Base-by-base conservation (phyloP, 2,113 vertebrate genomes). In the Crotalus viridis region DNA sequence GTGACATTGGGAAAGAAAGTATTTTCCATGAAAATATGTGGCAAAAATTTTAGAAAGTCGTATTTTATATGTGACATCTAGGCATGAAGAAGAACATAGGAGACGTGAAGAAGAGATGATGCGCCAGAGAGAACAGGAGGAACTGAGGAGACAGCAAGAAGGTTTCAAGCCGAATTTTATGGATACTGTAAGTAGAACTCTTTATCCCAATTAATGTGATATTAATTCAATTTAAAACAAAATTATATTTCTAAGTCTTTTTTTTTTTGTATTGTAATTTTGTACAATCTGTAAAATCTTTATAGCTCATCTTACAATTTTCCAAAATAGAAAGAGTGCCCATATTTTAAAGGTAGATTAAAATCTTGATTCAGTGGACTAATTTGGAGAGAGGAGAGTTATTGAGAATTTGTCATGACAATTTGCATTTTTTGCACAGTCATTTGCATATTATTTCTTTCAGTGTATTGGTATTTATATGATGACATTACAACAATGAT, bases 81-180 rank as follows among this genome's bases (percentile, higher is more conserved):
- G 92, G 43, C 99, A 99, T 52, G 99, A 99, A 96, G 99, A 99
- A 94, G 99, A 99, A 48, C 98, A 99, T 89, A 97, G 99, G 54
- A 98, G 99, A 51, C 98, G 99, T 92, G 99, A 99, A 95, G 99
- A 99, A 93, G 99, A 99, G 94, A 98, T 99, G 98, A 97, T 99
- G 1, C 98, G 99, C 33, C 99, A 99, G 95, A 98, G 99, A 95
- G 99, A 99, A n/a, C 99, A 99, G 93, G 99, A 99, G 28, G 99
- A 99, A 46, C 90, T 98, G 91, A 98, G 98, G 64, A 98, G 98
- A 6, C 98, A 99, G 89, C 98, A 98, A 51, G 99, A 99, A 0
- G 98, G 98, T 92, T 99, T 99, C 97, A 99, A 99, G 95, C 97
- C 98, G 69, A 99, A 98, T 96, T 99, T 98, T 97, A 97, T 98